Evolutionary conservation across 2,797 vertebrate species (phyloP), one percentile per base, ranked within the genome.

Genomic region (Chromobotia macracanthus): DNA sequence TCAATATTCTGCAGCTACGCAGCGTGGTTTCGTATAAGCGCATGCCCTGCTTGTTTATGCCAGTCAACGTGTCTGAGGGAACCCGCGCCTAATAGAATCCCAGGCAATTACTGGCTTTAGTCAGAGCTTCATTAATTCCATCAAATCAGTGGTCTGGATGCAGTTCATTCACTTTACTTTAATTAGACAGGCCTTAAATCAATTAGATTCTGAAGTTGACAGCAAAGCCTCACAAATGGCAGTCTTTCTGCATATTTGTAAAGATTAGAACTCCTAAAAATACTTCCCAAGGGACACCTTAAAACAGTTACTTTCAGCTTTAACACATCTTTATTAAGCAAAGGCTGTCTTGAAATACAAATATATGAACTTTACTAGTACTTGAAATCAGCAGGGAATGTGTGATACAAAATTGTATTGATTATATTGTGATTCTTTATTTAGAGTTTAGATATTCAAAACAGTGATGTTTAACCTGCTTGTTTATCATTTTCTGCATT

Each of bases 141-240:
- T 80, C 69, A 82, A 80, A 72, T 78, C 80, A 72, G 70, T 61
- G 75, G 80, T 86, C 84, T 72, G 80, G 82, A 80, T 75, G 71
- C 70, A 73, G 86, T 80, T 86, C 83, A 88, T 86, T 88, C 84
- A 67, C 51, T 64, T 35, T 87, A 85, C 90, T 88, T 84, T 85
- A 88, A 86, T 87, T 73, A 81, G 84, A 80, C 82, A 44, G 74
- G 13, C 75, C 74, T 82, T 84, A 84, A 84, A 85, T 85, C 67
- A 82, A 63, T 79, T 69, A 83, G 69, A 66, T 66, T 79, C 35
- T 23, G 41, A 53, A 67, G 48, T 61, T 67, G 72, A 51, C 53
- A 77, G 80, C 19, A 46, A 70, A 63, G 28, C 44, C 16, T 70
- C 28, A 63, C 67, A 79, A n/a, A 58, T 79, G 72, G 72, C 16